Evolutionary conservation across 2,113 vertebrate genomes (phyloP).

Genomic region (Cheilinus undulatus): DNA sequence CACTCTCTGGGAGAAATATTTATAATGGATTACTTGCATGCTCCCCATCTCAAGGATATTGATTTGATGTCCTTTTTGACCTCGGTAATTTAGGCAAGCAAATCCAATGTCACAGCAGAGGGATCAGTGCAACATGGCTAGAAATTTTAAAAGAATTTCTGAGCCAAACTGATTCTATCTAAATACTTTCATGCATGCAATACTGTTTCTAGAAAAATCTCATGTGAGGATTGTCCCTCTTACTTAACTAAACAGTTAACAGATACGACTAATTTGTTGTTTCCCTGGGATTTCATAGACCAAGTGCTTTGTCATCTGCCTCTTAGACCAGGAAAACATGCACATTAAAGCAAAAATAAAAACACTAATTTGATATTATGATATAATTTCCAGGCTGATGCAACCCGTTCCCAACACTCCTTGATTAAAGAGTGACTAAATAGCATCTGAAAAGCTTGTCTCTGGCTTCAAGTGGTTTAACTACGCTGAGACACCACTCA

Average conservation of each 20-base stretch:
- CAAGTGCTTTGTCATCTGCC: not conserved
- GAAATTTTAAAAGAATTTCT: not conserved
- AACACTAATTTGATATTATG: not conserved
- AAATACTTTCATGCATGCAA: not conserved
- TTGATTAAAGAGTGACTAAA: slow-evolving; percentile 4
- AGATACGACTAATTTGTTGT: not conserved
- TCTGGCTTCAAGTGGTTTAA: not conserved
- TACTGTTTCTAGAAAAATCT: not conserved
- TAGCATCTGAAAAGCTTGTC: not conserved
- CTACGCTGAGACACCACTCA: not conserved
- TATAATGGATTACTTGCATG: not conserved
- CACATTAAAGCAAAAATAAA: not conserved
- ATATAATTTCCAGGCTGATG: not conserved
- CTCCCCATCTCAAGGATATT: slow-evolving; percentile 6
- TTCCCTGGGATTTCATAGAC: not conserved
- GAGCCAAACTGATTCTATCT: not conserved
- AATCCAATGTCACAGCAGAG: not conserved
- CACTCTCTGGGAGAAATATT: slow-evolving; percentile 3
- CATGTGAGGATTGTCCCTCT: not conserved
- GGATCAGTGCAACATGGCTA: not conserved
- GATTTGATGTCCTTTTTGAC: slow-evolving; percentile 17
- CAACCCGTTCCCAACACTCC: not conserved
- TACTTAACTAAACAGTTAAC: not conserved
- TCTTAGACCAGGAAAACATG: not conserved
- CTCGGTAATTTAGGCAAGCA: not conserved